Percentiles rank a stretch among this genome's conserved stretches.
phyloP scores from a whole-genome alignment of 2,888 invertebrate genomes.

The Tiliacea aurago region DNA sequence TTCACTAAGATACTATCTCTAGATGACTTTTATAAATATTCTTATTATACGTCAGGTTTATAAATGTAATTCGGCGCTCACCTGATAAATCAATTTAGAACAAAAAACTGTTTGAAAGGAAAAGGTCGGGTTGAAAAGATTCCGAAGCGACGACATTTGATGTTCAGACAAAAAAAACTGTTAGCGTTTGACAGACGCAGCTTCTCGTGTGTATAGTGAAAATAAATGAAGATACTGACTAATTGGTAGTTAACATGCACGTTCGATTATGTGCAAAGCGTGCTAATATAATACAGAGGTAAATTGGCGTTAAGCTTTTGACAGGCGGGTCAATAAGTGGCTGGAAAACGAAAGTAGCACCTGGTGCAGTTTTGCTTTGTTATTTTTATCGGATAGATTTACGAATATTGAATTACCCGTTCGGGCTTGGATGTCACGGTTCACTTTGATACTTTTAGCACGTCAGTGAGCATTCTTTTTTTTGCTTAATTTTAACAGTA shows the following conservation, averaged over 20 bases:
- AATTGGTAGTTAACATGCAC: constrained; percentile 74
- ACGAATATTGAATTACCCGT: constrained; percentile 65
- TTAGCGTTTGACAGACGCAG: constrained; percentile 68
- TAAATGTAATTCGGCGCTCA: constrained; percentile 16
- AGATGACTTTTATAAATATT: constrained; percentile 23
- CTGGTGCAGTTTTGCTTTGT: constrained; percentile 57
- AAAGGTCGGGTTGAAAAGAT: constrained; percentile 45
- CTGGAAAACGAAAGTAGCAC: constrained; percentile 71
- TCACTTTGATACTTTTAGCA: constrained; percentile 58
- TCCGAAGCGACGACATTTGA: constrained; percentile 65
- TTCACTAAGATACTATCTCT: constrained; percentile 17
- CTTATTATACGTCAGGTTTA: constrained; percentile 7
- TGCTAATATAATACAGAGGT: constrained; percentile 71
- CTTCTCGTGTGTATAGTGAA: constrained; percentile 56
- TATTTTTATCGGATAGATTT: constrained; percentile 63
- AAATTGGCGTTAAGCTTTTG: constrained; percentile 73
- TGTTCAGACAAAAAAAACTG: constrained; percentile 66
- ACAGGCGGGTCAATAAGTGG: constrained; percentile 68
- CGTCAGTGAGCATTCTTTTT: constrained; percentile 40
- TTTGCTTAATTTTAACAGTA: constrained; percentile 37
- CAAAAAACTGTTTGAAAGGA: constrained; percentile 40
- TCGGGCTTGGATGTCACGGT: constrained; percentile 57
- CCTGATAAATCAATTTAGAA: constrained; percentile 45
- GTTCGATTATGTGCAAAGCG: constrained; percentile 65
- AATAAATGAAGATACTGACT: constrained; percentile 72